These are phyloP conservation scores for Pseudachorutes palmiensis DNA, from an alignment of 1,140 invertebrate species.

Conservation along the genomic window DNA sequence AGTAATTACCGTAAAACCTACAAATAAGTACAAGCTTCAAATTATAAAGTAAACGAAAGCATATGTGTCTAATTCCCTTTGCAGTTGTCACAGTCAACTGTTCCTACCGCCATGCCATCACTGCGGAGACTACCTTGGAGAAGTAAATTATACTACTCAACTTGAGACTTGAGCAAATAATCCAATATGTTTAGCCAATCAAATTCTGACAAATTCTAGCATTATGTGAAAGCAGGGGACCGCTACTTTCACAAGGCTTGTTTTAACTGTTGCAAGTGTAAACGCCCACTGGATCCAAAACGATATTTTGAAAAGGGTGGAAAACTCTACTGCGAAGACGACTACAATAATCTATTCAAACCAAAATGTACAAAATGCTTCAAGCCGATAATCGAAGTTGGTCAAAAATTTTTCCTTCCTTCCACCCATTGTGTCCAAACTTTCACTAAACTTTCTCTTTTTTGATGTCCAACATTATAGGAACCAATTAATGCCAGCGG, in stretches of 20 bases:
- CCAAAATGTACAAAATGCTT: conserved; percentile 56
- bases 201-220: not conserved
- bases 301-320: conserved; percentile 49
- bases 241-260: conserved; percentile 48
- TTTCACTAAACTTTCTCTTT: not conserved
- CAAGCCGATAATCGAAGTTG: conserved; percentile 48
- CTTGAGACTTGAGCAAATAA: not conserved
- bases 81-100: conserved; percentile 22
- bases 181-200: not conserved
- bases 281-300: conserved; percentile 51
- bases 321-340: conserved; percentile 49
- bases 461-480: not conserved
- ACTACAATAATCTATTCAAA: conserved; percentile 57
- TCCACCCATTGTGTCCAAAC: not conserved
- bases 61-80: not conserved
- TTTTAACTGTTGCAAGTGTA: conserved; percentile 54
- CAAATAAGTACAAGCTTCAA: too few species aligned
- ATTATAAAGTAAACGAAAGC: not conserved
- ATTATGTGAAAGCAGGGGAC: conserved; percentile 15
- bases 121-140: conserved; percentile 29
- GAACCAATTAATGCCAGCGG: conserved; percentile 4
- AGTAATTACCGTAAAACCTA: conserved; percentile 6
- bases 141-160: conserved; percentile 1
- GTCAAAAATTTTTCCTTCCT: not conserved
- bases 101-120: conserved; percentile 35